Conservation (phyloP, 2,888 invertebrate genomes). For the Latrodectus hesperus region DNA sequence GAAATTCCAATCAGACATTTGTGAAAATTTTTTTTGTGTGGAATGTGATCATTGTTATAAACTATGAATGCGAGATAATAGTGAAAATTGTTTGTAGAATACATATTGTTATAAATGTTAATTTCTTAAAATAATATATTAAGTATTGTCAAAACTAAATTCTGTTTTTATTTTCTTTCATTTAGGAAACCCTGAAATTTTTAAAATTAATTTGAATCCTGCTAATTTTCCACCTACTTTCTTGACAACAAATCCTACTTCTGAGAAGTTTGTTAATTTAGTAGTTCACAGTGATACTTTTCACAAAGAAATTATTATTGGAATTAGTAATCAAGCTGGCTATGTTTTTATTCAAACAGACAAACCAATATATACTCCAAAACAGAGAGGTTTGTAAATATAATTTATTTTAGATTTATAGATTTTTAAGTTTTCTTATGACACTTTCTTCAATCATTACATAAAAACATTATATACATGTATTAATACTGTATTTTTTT, state of each 20-base stretch:
- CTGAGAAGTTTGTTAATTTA: slow-evolving; percentile 45
- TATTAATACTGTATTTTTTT: too few relatives aligned
- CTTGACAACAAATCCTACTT: slow-evolving; percentile 12
- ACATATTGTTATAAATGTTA: too few relatives aligned
- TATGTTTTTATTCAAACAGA: slow-evolving; percentile 71
- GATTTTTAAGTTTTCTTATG: neutral
- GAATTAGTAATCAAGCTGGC: slow-evolving; percentile 41
- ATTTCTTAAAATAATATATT: too few relatives aligned
- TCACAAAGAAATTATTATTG: slow-evolving; percentile 45
- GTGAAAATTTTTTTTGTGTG: too few relatives aligned
- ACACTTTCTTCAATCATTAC: neutral
- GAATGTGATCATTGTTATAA: too few relatives aligned
- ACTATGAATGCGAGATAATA: too few relatives aligned
- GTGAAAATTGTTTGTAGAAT: too few relatives aligned
- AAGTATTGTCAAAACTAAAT: neutral
- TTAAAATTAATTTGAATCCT: slow-evolving; percentile 40
- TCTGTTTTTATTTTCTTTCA: neutral
- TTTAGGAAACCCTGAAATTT: slow-evolving; percentile 34
- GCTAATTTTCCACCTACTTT: slow-evolving; percentile 32
- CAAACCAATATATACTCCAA: slow-evolving; percentile 71
- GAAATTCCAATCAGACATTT: too few relatives aligned
- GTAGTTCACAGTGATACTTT: slow-evolving; percentile 26
- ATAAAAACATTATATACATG: too few relatives aligned
- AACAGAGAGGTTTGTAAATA: slow-evolving; percentile 61
- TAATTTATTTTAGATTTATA: neutral